Evolutionary conservation across 2,888 invertebrate species (phyloP).

Genomic region (Steinernema hermaphroditum): DNA sequence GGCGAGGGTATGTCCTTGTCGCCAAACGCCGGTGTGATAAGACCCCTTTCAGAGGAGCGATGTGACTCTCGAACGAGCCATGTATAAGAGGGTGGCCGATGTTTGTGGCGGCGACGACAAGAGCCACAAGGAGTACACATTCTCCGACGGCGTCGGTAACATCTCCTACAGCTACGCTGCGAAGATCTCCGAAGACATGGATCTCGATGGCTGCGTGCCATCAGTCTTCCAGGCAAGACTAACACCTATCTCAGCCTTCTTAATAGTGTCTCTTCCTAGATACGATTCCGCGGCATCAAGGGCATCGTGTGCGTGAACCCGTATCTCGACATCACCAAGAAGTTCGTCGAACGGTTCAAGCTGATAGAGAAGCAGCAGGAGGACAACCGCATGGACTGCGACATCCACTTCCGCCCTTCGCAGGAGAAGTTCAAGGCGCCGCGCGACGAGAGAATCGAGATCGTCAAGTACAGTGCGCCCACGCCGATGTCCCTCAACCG

Average conservation of each 20-base stretch:
- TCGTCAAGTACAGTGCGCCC: constrained; percentile 62
- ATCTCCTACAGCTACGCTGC: constrained; percentile 53
- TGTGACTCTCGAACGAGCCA: constrained; percentile 35
- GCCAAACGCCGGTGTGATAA: no score
- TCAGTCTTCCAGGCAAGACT: constrained; percentile 48
- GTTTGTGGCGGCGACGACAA: constrained; percentile 42
- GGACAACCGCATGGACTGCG: constrained; percentile 6
- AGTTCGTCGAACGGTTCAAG: background rate
- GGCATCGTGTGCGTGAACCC: constrained; percentile 38
- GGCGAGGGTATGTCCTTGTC: constrained; percentile 34
- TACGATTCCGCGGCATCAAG: constrained; percentile 40
- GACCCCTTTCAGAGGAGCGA: constrained; percentile 38
- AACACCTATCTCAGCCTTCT: background rate
- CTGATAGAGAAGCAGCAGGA: background rate
- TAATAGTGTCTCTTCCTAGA: constrained; percentile 25
- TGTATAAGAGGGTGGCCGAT: constrained; percentile 38
- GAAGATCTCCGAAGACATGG: constrained; percentile 45
- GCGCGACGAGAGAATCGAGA: constrained; percentile 45
- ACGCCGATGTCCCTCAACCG: constrained; percentile 64
- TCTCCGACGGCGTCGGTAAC: constrained; percentile 63
- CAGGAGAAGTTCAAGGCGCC: constrained; percentile 37
- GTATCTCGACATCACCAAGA: background rate
- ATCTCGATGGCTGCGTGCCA: constrained; percentile 50
- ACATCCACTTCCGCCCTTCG: constrained; percentile 34
- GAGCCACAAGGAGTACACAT: constrained; percentile 45